Conservation (phyloP, 2,113 vertebrate genomes). For the Oceanodroma tethys region DNA sequence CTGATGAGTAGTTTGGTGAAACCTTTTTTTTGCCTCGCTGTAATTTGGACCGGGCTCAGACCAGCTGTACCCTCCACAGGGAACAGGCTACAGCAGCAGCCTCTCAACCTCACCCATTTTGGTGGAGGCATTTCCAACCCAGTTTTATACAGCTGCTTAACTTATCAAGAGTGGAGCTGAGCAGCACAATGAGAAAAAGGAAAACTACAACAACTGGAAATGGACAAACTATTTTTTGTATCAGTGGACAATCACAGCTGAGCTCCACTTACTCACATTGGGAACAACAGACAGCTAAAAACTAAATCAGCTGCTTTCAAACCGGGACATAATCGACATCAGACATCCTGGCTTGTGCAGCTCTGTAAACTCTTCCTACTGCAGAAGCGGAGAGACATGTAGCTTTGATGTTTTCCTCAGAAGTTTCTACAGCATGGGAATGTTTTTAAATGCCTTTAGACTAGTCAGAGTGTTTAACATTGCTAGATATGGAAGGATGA, state of each 20-base stretch:
- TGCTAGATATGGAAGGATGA: neutral
- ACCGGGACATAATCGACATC: neutral
- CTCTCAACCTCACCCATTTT: neutral
- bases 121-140: neutral
- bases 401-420: neutral
- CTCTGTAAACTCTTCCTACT: neutral
- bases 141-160: neutral
- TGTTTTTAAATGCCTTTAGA: neutral
- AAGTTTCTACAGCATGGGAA: neutral
- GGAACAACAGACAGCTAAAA: neutral
- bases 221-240: neutral
- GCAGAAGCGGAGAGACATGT: rapidly evolving
- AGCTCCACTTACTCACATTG: neutral
- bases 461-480: neutral
- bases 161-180: neutral
- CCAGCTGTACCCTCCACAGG: neutral
- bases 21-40: neutral
- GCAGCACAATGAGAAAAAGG: neutral
- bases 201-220: neutral
- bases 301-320: neutral
- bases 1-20: neutral
- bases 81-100: neutral
- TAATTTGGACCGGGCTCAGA: neutral
- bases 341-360: neutral
- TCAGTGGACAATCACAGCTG: neutral